Evolutionary conservation across 23 tunicate genomes (phyloP).

Genomic region (Styela clava): DNA sequence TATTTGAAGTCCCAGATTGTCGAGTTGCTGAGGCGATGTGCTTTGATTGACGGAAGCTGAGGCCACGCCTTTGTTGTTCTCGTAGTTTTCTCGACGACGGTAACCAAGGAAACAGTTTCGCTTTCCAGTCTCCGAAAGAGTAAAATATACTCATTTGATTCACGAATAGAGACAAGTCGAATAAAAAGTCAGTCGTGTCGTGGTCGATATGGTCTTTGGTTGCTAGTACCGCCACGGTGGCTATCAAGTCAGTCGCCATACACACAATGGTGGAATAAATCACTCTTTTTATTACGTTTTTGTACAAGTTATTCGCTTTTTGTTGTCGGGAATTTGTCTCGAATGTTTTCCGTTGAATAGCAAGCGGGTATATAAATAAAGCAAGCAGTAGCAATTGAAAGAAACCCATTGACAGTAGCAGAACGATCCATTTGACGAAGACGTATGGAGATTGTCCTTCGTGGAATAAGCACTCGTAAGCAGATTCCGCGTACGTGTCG

Average conservation of each 20-base stretch:
- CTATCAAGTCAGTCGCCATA: slow-evolving; percentile 7
- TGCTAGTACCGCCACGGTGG: neutral
- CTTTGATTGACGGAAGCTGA: slow-evolving; percentile 18
- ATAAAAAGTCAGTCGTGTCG: slow-evolving; percentile 27
- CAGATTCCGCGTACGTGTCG: slow-evolving; percentile 22
- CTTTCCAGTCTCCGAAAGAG: slow-evolving; percentile 37
- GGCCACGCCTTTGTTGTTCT: slow-evolving; percentile 4
- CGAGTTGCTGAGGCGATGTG: neutral
- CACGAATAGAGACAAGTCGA: slow-evolving; percentile 10
- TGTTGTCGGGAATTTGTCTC: slow-evolving; percentile 10
- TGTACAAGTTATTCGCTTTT: slow-evolving; percentile 16
- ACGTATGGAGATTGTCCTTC: slow-evolving; percentile 24
- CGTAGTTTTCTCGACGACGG: slow-evolving; percentile 32
- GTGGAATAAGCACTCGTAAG: slow-evolving; percentile 26
- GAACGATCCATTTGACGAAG: slow-evolving; percentile 22
- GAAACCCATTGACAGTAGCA: slow-evolving; percentile 25
- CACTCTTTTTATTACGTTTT: slow-evolving; percentile 17
- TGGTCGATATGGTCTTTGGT: slow-evolving; percentile 1
- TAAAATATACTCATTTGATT: slow-evolving; percentile 23
- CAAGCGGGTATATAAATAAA: slow-evolving; percentile 20
- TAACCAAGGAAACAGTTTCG: slow-evolving; percentile 29
- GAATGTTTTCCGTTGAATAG: slow-evolving; percentile 11
- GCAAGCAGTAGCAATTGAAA: slow-evolving; percentile 18
- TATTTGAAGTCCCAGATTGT: neutral
- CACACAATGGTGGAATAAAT: slow-evolving; percentile 20